phyloP scores from a whole-genome alignment of 2,888 invertebrate genomes.

The Lasioglossum oenotherae region DNA sequence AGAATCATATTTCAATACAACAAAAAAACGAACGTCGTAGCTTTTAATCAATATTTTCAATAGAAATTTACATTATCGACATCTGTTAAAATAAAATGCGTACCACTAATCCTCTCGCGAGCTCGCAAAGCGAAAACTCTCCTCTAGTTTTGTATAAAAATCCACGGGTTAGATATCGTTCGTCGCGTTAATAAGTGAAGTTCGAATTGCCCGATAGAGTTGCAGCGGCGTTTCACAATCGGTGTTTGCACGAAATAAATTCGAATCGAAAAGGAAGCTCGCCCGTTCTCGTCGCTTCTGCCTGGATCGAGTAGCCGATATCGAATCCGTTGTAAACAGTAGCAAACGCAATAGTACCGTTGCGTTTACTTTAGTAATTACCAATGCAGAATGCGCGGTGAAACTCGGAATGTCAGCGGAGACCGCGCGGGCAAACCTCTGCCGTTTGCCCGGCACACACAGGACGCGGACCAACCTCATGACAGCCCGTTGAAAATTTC shows the following conservation, averaged over 20 bases:
- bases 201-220: not conserved
- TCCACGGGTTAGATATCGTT: not conserved
- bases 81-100: too few species aligned
- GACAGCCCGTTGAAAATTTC: constrained; percentile 62
- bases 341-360: constrained; percentile 57
- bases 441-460: constrained; percentile 36
- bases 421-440: constrained; percentile 37
- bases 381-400: constrained; percentile 63
- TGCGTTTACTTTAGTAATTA: constrained; percentile 73
- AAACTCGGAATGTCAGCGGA: constrained; percentile 64
- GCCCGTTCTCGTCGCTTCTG: constrained; percentile 48
- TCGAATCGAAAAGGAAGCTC: constrained; percentile 1
- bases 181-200: not conserved
- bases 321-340: constrained; percentile 67
- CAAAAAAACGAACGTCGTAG: too few species aligned
- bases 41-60: too few species aligned
- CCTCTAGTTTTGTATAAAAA: not conserved
- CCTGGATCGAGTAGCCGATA: constrained; percentile 56
- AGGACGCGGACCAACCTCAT: constrained; percentile 14
- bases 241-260: constrained; percentile 3
- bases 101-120: too few species aligned
- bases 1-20: too few species aligned
- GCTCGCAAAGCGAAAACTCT: too few species aligned
- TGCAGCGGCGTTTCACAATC: not conserved
- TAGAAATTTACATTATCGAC: too few species aligned